Evolutionary conservation across 2,797 vertebrate genomes (phyloP).

Genomic region (Serranus cabrilla): DNA sequence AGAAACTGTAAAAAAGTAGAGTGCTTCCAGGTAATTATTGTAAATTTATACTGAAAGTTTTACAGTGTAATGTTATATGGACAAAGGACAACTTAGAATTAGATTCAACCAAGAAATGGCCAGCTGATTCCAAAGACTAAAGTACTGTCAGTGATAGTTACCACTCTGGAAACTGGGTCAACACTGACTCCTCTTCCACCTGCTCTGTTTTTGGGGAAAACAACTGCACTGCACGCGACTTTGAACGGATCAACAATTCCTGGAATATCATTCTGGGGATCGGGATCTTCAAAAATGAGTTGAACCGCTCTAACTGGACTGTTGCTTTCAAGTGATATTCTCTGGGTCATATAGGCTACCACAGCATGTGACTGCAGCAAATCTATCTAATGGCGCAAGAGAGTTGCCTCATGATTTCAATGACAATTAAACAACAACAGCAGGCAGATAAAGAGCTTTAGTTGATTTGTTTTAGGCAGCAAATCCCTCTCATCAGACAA

Average conservation of each 20-base stretch:
- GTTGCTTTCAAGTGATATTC: constrained; percentile 5
- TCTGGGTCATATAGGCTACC: constrained; percentile 6
- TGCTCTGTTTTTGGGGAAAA: constrained; percentile 22
- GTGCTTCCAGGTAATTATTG: no score
- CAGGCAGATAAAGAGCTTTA: constrained; percentile 72
- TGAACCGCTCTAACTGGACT: not conserved
- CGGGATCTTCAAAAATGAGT: not conserved
- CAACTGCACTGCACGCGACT: not conserved
- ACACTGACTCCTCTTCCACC: constrained; percentile 20
- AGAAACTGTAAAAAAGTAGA: no score
- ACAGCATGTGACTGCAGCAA: not conserved
- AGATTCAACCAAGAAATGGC: not conserved
- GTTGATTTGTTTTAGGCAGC: constrained; percentile 73
- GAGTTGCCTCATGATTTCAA: constrained; percentile 70
- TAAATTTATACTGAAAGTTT: no score
- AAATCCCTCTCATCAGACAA: constrained; percentile 79
- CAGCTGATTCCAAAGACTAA: not conserved
- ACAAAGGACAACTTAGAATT: not conserved
- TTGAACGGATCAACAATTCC: not conserved
- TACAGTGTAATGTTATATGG: not conserved
- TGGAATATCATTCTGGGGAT: not conserved
- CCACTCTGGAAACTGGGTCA: constrained; percentile 38
- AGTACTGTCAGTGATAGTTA: constrained; percentile 18
- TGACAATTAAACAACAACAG: constrained; percentile 78
- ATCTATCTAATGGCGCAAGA: constrained; percentile 49